These are phyloP conservation scores for Acanthopagrus latus DNA, from an alignment of 2,797 vertebrate species.

Conservation along the genomic window DNA sequence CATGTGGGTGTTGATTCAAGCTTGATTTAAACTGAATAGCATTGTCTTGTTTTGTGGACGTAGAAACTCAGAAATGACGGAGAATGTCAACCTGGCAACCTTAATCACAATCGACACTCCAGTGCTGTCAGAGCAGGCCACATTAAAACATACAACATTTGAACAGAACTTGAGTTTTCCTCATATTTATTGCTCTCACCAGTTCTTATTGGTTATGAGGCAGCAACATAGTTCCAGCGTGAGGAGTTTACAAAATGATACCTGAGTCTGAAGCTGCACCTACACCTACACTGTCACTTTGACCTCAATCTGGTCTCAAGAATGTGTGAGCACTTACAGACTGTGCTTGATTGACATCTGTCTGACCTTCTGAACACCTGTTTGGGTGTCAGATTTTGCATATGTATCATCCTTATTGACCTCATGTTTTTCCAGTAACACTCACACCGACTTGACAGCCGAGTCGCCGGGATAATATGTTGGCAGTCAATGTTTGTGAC, in stretches of 20 bases:
- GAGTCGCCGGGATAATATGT: too few species aligned
- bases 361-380: not conserved
- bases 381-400: not conserved
- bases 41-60: not conserved
- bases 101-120: not conserved
- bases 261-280: not conserved
- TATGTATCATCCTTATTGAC: not conserved
- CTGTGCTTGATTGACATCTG: not conserved
- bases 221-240: not conserved
- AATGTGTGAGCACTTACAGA: not conserved
- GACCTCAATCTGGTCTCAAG: not conserved
- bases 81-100: not conserved
- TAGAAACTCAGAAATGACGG: not conserved
- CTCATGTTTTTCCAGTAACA: too few species aligned
- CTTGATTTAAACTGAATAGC: conserved; percentile 11
- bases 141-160: not conserved
- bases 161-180: not conserved
- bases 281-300: not conserved
- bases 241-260: not conserved
- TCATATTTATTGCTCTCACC: not conserved
- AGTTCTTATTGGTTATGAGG: not conserved
- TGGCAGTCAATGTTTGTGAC: too few species aligned
- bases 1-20: conserved; percentile 2
- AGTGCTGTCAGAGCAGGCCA: not conserved
- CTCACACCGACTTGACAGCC: too few species aligned